Conservation (phyloP, 2,888 invertebrate species). For the Sminthurinus aureus region DNA sequence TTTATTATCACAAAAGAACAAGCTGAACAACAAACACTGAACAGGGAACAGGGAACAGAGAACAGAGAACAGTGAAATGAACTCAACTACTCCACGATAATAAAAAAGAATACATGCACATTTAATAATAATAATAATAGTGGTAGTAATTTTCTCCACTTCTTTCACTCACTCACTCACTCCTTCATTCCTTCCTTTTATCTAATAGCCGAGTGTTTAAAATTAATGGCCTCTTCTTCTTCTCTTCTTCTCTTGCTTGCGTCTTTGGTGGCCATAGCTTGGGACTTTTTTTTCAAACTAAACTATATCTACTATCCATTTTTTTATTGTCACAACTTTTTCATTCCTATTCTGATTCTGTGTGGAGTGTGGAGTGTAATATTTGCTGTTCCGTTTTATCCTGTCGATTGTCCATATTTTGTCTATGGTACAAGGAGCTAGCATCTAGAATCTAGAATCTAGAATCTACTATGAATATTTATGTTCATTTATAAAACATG, state of each 20-base stretch:
- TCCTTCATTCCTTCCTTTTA: neutral
- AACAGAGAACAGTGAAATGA: neutral
- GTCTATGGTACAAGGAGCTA: too few relatives aligned
- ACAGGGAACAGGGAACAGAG: too few relatives aligned
- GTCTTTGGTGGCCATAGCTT: slow-evolving; percentile 18
- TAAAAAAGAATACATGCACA: neutral
- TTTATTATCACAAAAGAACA: too few relatives aligned
- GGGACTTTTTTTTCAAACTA: neutral
- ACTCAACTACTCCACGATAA: neutral
- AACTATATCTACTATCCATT: neutral
- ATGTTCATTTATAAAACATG: too few relatives aligned
- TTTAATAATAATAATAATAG: neutral
- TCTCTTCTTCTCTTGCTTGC: neutral
- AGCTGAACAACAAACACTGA: too few relatives aligned
- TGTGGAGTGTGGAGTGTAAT: neutral
- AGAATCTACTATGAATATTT: too few relatives aligned
- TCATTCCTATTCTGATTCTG: neutral
- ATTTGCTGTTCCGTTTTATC: too few relatives aligned
- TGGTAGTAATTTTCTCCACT: neutral
- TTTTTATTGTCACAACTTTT: neutral
- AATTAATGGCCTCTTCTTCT: slow-evolving; percentile 13
- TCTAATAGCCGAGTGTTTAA: neutral
- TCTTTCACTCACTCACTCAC: neutral
- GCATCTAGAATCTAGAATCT: too few relatives aligned
- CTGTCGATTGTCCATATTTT: too few relatives aligned